Evolutionary conservation across 2,113 vertebrate species (phyloP).

Genomic region (Mionectes macconnelli): DNA sequence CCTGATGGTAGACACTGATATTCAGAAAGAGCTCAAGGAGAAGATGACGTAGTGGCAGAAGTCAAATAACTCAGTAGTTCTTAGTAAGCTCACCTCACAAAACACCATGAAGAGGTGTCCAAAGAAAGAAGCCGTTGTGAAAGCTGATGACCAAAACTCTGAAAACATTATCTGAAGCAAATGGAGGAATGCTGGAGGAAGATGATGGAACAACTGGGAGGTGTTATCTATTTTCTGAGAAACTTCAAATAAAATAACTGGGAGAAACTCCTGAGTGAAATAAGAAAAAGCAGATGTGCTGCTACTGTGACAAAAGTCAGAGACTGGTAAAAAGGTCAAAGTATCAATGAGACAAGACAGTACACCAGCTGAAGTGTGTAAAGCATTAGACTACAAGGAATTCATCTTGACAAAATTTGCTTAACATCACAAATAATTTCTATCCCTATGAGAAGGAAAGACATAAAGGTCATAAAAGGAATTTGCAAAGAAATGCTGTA

Average conservation of each 20-base stretch:
- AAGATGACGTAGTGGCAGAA: background rate
- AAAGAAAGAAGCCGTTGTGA: background rate
- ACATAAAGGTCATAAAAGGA: background rate
- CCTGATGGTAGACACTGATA: background rate
- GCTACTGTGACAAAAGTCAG: background rate
- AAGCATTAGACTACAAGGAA: accelerated
- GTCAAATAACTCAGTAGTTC: background rate
- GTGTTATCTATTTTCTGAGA: background rate
- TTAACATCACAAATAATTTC: background rate
- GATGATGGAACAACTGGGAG: background rate
- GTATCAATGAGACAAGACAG: background rate
- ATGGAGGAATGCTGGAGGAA: background rate
- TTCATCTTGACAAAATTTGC: background rate
- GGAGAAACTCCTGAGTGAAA: background rate
- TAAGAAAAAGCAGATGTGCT: background rate
- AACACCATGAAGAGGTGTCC: background rate
- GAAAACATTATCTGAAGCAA: background rate
- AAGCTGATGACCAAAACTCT: background rate
- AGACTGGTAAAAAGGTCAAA: background rate
- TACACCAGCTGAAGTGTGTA: background rate
- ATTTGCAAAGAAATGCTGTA: background rate
- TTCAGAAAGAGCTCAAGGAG: background rate
- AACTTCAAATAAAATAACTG: background rate
- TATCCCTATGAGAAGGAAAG: background rate
- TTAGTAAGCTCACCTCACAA: background rate